Evolutionary conservation across 2,797 vertebrate species (phyloP), one percentile per base, ranked within the genome.

Genomic region (Chrysocyon brachyurus): DNA sequence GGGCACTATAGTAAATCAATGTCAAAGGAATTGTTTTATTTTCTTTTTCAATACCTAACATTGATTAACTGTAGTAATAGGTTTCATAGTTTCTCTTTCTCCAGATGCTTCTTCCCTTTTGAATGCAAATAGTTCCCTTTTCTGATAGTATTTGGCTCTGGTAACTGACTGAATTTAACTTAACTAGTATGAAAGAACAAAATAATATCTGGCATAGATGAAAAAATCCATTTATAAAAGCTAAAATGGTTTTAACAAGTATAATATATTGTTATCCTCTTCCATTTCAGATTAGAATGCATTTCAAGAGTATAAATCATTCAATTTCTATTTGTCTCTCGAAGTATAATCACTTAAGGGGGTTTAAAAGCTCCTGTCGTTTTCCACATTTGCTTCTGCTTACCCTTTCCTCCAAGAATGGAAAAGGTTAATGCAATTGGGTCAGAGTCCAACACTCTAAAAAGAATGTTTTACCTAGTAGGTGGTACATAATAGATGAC

Each of bases 171-270:
- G 52, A 68, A 75, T 93, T 87, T 87, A 93, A 78, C 57, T 87
- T 97, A 61, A 61, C 28, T 94, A 68, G 28, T 49, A 70, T 17
- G 68, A 21, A 63, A 14, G 16, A 88, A 87, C 90, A 94, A 91
- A 94, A 84, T 90, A 85, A 63, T 90, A 78, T 52, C 49, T 94
- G 64, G 31, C 63, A 85, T 1, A 2, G 0, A 63, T 63, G 57
- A 85, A 94, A 82, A 78, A 87, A 92, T 87, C 52, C 16, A 84
- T 94, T 97, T 79, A 88, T 78, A 97, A 83, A 87, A 61, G 40
- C 26, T 92, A 83, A 94, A 94, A 87, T 75, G 5, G 33, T 84
- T 97, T 97, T 79, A 79, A 68, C 12, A 59, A 70, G 40, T 91
- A 57, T 64, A 84, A 28, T 92, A 73, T 49, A 92, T 56, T 97